Evolutionary conservation across 2,888 invertebrate genomes (phyloP).

Genomic region (Frankliniella fusca): DNA sequence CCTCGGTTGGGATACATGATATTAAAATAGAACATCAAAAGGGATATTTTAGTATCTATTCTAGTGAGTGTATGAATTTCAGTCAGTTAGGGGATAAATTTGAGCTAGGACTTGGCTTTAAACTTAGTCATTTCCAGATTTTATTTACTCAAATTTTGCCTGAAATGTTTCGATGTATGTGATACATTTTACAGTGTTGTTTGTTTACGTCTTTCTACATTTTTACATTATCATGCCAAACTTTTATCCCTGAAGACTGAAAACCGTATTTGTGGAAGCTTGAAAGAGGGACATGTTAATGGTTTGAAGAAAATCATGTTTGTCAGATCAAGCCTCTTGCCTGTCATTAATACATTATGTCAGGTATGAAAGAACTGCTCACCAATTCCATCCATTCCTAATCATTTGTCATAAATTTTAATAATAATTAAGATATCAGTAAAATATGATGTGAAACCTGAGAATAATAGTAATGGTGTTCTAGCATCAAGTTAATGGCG

Average conservation of each 20-base stretch:
- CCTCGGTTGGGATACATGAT: background rate
- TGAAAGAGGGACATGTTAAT: background rate
- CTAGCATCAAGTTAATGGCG: too few relatives aligned
- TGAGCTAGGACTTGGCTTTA: too few relatives aligned
- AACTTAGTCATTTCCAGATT: too few relatives aligned
- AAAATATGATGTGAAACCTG: background rate
- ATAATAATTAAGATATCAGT: background rate
- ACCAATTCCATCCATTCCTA: slow-evolving; percentile 24
- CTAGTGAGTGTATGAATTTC: too few relatives aligned
- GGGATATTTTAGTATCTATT: too few relatives aligned
- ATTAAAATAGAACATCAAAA: too few relatives aligned
- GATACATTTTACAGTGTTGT: background rate
- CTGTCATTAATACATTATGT: too few relatives aligned
- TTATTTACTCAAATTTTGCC: too few relatives aligned
- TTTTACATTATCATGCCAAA: background rate
- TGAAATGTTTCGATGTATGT: too few relatives aligned
- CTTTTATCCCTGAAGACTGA: background rate
- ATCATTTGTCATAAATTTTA: background rate
- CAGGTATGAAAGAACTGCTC: background rate
- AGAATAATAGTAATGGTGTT: too few relatives aligned
- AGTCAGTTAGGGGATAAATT: too few relatives aligned
- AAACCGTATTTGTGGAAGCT: background rate
- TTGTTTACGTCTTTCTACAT: background rate
- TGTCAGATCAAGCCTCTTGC: background rate
- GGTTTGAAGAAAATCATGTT: background rate